Evolutionary conservation across 2,113 vertebrate genomes (phyloP).

Genomic region (Petroica traversi): DNA sequence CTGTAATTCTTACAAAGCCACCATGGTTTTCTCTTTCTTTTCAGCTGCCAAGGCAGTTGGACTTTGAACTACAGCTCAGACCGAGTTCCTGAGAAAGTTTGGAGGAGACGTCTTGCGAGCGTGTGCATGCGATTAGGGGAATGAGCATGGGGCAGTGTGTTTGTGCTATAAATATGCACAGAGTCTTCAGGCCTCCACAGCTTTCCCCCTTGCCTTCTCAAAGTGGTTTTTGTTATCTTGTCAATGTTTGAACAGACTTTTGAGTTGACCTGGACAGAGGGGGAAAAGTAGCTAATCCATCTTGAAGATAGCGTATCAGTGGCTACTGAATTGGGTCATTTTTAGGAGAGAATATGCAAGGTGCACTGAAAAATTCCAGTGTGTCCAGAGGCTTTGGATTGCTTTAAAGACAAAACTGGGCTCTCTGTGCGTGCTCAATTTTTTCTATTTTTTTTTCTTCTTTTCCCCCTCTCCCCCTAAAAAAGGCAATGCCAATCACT

Average conservation of each 20-base stretch:
- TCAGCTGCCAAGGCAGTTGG: constrained; percentile 33
- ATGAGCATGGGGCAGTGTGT: not conserved
- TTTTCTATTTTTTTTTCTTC: not conserved
- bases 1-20: constrained; percentile 43
- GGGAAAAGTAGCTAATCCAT: not conserved
- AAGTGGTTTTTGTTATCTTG: not conserved
- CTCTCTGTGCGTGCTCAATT: not conserved
- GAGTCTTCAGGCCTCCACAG: not conserved
- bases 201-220: not conserved
- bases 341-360: not conserved
- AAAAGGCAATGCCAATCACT: not conserved
- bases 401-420: not conserved
- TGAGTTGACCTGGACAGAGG: not conserved
- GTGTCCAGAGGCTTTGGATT: not conserved
- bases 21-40: constrained; percentile 26
- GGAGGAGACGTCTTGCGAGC: not conserved
- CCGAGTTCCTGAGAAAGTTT: not conserved
- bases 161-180: constrained; percentile 25
- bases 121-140: constrained; percentile 27
- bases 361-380: not conserved
- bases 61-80: constrained; percentile 42
- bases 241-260: not conserved
- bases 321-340: not conserved
- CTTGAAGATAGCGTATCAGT: not conserved
- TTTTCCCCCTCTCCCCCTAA: not conserved